Evolutionary conservation across 1,140 invertebrate species (phyloP), one percentile per base, ranked within the genome.

Genomic region (Bursaphelenchus mucronatus): DNA sequence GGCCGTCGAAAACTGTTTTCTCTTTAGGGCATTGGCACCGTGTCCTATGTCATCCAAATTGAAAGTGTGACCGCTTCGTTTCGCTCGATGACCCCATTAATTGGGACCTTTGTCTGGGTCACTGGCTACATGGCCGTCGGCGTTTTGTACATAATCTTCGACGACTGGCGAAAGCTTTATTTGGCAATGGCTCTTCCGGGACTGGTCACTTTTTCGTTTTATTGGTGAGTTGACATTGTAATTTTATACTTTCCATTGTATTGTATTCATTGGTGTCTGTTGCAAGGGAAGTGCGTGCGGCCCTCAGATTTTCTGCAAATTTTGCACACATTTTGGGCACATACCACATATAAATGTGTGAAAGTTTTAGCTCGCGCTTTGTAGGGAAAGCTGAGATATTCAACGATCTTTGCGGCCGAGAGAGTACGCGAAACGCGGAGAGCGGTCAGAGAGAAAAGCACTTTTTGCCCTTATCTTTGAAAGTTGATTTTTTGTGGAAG

Each of bases 91-190:
- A 54, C 67, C 5, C 61, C 67, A 10, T 47, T 73, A 43, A 17
- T 76, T 39, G 50, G 52, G 8, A 58, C 74, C 5, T 54, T 74
- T 41, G 47, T 76, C 30, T 74, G 71, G 71, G 74, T 74, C 17
- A 21, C 19, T 51, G 67, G 71, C 11, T 76, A 74, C 62, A 41
- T 74, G 13, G n/a, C 41, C 10, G 69, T 76, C n/a, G 71, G 71
- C 8, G 44, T 74, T 62, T 49, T 74, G 17, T 57, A 76, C 44
- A 44, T 76, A 21, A 69, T 74, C 43, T 62, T 76, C 44, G 8
- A 17, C 8, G 57, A 71, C 52, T 74, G 71, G 71, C 62, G 71
- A 0, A 62, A 47, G 30, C 63, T 63, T 39, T 74, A 73, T 41
- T 76, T 74, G 17, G 41, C 15, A 47, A 11, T 74, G 4, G 50